Base-by-base conservation (phyloP, 2,113 vertebrate species). In the Clarias gariepinus region DNA sequence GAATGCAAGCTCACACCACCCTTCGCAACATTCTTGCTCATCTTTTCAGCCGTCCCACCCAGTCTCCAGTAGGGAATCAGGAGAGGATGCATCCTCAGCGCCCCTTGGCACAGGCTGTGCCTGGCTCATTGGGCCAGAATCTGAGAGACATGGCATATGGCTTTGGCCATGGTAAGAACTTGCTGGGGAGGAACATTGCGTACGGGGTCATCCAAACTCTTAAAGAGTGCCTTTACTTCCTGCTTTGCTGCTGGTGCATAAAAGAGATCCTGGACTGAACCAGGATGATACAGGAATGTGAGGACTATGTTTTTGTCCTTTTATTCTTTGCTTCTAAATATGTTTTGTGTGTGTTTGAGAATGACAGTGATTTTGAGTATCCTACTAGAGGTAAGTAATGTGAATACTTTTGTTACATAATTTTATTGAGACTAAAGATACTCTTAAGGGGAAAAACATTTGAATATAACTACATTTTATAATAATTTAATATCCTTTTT, bases 231-330 rank as follows among this genome's bases (percentile, higher is more conserved):
- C 89, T 96, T 23, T 98, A 96, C 83, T 91, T 98, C 83, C 94
- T 98, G 19, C 96, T 99, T 36, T 98, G 98, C 93, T 98, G 97
- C 92, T 98, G 97, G 97, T 99, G 97, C 90, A 92, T 98, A 89
- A 96, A 89, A n/a, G 94, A 97, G 92, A 95, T 99, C 86, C 93
- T 99, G 92, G 97, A 98, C 88, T 98, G 94, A 94, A 19, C 68
- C 21, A 47, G n/a, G 69, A 53, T 47, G 33, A 78, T 78, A 33
- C 64, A 87, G 84, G 66, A 87, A 87, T 52, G 83, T 85, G 68
- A 81, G 76, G 77, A 63, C 82, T 86, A 52, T 81, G 73, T 18
- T 0, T 81, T 64, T 61, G 6, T 57, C n/a, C 7, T 30, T 9
- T 36, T 52, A 5, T 3, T 21, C 19, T 82, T 76, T 87, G 47